Evolutionary conservation across 1,140 invertebrate species (phyloP).

Genomic region (Cotesia chilonis): DNA sequence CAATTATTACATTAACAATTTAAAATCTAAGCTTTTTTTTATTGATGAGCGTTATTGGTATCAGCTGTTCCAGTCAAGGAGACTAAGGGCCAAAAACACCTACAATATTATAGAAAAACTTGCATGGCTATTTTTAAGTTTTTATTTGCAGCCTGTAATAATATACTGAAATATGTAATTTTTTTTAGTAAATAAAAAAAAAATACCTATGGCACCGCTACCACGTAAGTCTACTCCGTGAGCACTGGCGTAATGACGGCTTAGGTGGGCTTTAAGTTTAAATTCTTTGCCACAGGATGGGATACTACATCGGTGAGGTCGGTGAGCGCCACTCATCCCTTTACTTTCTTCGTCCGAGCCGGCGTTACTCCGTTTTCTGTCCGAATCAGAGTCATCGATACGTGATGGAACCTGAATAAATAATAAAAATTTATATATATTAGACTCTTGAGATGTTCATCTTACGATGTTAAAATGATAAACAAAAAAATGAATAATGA

Average conservation of each 20-base stretch:
- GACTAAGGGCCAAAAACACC: no score
- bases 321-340: conserved; percentile 71
- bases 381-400: conserved; percentile 67
- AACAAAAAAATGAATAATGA: neutral
- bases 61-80: no score
- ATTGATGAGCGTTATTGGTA: no score
- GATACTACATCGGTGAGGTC: conserved; percentile 88
- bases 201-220: conserved; percentile 40
- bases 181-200: no score
- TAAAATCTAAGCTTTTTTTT: no score
- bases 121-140: no score
- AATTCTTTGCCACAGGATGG: conserved; percentile 93
- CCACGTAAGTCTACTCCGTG: conserved; percentile 78
- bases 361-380: conserved; percentile 58
- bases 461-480: no score
- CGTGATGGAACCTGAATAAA: conserved; percentile 64
- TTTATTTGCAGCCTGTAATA: no score
- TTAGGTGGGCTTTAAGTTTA: conserved; percentile 90
- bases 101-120: no score
- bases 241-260: conserved; percentile 89
- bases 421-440: conserved; percentile 6
- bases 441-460: no score
- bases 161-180: no score
- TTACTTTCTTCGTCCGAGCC: conserved; percentile 65
- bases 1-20: no score